Evolutionary conservation across 35 echinoderm and acorn worm genomes (phyloP).

Genomic region (Hemicentrotus pulcherrimus): DNA sequence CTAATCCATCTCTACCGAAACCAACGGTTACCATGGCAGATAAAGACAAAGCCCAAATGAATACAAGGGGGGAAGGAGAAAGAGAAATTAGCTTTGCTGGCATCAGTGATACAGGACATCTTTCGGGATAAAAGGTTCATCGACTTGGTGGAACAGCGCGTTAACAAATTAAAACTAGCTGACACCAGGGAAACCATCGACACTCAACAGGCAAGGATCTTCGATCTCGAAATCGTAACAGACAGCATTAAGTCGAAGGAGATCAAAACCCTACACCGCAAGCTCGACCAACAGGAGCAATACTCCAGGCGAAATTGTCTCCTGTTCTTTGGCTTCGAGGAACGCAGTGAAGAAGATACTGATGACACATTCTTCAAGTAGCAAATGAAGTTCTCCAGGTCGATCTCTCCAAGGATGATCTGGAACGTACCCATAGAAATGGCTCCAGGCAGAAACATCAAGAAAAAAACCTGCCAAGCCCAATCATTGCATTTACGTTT

Average conservation of each 20-base stretch:
- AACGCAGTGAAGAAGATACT: not conserved
- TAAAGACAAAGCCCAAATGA: not conserved
- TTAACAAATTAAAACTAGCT: not conserved
- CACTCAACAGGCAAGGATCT: not conserved
- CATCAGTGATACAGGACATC: not conserved
- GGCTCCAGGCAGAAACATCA: not conserved
- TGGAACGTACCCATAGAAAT: not conserved
- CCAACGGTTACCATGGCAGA: too few relatives aligned
- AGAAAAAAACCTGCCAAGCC: not conserved
- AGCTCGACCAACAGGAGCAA: not conserved
- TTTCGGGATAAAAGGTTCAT: not conserved
- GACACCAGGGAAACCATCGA: not conserved
- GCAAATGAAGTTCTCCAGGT: not conserved
- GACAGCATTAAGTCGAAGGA: not conserved
- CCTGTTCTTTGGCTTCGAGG: not conserved
- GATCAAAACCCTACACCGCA: not conserved
- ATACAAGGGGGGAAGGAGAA: not conserved
- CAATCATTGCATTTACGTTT: not conserved
- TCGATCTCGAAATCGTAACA: not conserved
- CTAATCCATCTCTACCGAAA: too few relatives aligned
- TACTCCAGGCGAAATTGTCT: not conserved
- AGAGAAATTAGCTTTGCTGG: not conserved
- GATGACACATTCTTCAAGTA: not conserved
- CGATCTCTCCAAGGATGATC: not conserved
- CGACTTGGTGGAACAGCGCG: not conserved